Conservation (phyloP, 2,113 vertebrate species). For the Pluvialis apricaria region DNA sequence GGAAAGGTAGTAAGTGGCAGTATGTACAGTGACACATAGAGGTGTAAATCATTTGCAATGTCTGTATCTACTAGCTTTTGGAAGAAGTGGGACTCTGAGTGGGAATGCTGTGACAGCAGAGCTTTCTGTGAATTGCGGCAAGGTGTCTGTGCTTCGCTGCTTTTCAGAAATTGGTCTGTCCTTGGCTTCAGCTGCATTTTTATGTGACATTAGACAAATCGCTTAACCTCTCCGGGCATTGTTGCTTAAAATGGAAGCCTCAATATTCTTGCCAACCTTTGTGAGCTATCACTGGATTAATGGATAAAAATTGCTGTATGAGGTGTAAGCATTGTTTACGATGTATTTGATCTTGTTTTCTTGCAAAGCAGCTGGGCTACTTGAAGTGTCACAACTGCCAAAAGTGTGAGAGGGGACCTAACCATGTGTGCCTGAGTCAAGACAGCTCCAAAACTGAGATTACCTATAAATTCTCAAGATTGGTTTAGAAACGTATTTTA, state of each 20-base stretch:
- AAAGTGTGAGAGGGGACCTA: background rate
- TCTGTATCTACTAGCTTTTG: background rate
- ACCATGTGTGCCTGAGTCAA: background rate
- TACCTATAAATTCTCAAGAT: background rate
- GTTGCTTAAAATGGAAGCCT: slow-evolving; percentile 39
- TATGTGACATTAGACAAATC: slow-evolving; percentile 8
- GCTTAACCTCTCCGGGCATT: background rate
- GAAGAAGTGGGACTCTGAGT: background rate
- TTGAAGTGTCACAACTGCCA: background rate
- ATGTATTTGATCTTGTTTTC: slow-evolving; percentile 18
- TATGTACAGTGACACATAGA: background rate
- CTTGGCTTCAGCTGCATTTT: slow-evolving; percentile 6
- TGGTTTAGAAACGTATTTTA: background rate
- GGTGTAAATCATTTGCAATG: background rate
- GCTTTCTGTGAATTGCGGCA: background rate
- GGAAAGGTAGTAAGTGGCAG: background rate
- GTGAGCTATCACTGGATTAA: background rate
- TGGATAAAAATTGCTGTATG: slow-evolving; percentile 27
- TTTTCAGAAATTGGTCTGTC: background rate
- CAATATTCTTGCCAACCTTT: background rate
- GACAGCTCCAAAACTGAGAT: background rate
- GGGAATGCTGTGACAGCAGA: background rate
- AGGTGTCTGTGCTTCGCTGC: background rate
- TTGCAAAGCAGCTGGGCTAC: background rate
- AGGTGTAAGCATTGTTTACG: background rate